Percentiles rank a stretch among this genome's conserved stretches.
Evolutionary conservation across 2,797 vertebrate genomes (phyloP).

Genomic region (Columba guinea): DNA sequence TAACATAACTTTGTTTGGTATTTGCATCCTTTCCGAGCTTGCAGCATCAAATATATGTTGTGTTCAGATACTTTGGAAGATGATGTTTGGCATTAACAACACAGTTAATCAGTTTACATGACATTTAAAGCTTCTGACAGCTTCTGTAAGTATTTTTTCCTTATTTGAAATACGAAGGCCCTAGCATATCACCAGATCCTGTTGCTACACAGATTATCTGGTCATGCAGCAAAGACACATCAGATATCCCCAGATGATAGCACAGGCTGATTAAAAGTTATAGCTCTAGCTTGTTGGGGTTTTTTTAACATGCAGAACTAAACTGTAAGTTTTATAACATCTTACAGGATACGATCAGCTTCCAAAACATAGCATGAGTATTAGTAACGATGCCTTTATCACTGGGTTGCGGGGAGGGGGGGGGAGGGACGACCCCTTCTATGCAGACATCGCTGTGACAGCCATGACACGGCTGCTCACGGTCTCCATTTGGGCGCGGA

Average conservation of each 20-base stretch:
- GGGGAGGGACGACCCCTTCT: too few species aligned
- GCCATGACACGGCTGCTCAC: background rate
- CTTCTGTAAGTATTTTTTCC: background rate
- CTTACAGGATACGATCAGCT: background rate
- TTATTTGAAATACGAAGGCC: background rate
- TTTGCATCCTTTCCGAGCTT: background rate
- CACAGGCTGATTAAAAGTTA: background rate
- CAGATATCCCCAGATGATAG: background rate
- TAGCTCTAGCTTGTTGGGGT: background rate
- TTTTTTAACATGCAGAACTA: background rate
- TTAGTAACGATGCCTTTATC: background rate
- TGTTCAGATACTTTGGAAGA: accelerated
- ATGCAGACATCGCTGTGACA: background rate
- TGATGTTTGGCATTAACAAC: background rate
- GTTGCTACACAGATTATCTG: background rate
- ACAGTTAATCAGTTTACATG: background rate
- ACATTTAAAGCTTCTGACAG: background rate
- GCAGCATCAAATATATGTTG: background rate
- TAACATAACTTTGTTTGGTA: background rate
- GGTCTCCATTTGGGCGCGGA: accelerated
- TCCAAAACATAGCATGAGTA: background rate
- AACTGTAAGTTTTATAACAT: background rate
- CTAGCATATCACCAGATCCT: background rate
- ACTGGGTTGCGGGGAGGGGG: accelerated
- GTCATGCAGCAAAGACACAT: background rate